These are phyloP conservation scores for Telmatochromis bifrenatus DNA, from an alignment of 2,113 vertebrate species.

Conservation along the genomic window DNA sequence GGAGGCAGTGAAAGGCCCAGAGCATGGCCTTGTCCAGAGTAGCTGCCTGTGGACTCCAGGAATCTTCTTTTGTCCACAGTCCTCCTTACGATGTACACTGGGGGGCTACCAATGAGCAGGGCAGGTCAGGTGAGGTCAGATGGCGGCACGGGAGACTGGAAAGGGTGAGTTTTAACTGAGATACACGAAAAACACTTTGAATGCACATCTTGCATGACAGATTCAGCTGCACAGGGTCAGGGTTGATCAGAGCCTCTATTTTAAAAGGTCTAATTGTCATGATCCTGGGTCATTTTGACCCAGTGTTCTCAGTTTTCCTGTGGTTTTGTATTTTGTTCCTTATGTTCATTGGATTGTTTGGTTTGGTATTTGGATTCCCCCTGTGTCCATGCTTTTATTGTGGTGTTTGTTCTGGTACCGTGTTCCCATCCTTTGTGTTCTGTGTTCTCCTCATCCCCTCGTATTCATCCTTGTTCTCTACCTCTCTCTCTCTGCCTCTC, in stretches of 20 bases:
- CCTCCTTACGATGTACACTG: neutral
- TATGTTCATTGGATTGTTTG: too few species aligned
- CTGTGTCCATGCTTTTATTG: too few species aligned
- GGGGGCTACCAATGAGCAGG: neutral
- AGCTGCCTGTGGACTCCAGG: neutral
- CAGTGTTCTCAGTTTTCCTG: too few species aligned
- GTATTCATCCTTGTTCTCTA: too few species aligned
- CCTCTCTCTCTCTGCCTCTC: too few species aligned
- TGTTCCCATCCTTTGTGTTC: too few species aligned
- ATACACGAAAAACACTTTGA: neutral
- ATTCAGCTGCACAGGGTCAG: neutral
- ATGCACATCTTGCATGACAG: neutral
- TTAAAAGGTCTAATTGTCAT: neutral
- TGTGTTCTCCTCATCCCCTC: too few species aligned
- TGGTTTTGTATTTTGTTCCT: too few species aligned
- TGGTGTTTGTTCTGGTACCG: too few species aligned
- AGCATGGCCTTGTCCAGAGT: neutral
- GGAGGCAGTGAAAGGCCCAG: neutral
- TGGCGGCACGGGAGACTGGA: neutral
- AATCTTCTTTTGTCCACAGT: neutral
- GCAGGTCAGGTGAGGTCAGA: neutral
- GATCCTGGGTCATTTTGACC: too few species aligned
- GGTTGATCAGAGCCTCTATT: neutral
- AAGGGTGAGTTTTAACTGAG: neutral
- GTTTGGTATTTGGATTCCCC: too few species aligned